phyloP scores from a whole-genome alignment of 2,888 invertebrate species.

The Onchidella celtica region DNA sequence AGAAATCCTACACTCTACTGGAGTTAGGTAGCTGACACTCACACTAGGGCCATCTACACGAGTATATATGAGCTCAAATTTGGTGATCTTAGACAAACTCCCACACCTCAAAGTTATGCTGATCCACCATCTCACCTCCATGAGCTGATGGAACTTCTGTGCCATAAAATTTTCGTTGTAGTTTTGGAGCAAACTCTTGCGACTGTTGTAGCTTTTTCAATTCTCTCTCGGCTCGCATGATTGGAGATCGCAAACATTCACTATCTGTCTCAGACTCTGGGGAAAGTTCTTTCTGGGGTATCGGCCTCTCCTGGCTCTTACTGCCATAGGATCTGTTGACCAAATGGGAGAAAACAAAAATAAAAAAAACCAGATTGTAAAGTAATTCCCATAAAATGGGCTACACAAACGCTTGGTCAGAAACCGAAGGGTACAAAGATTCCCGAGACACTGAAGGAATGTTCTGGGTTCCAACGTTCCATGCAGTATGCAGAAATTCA shows the following conservation, averaged over 20 bases:
- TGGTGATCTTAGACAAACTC: too few species aligned
- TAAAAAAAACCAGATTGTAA: neutral
- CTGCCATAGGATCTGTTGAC: neutral
- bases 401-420: too few species aligned
- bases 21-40: too few species aligned
- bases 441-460: too few species aligned
- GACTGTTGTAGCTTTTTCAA: constrained; percentile 64
- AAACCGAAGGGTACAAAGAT: too few species aligned
- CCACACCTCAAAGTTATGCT: too few species aligned
- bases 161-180: constrained; percentile 70
- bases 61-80: too few species aligned
- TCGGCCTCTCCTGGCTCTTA: neutral
- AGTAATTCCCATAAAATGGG: neutral
- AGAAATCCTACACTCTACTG: too few species aligned
- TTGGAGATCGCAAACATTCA: constrained; percentile 58
- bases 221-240: constrained; percentile 71
- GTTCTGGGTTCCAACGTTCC: too few species aligned
- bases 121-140: constrained; percentile 18
- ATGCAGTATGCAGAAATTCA: too few species aligned
- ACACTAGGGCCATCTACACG: too few species aligned
- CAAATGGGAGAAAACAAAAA: neutral
- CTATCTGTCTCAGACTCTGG: constrained; percentile 31
- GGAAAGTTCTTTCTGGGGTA: neutral
- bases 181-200: constrained; percentile 58
- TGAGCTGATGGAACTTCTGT: constrained; percentile 57